Evolutionary conservation across 2,797 vertebrate genomes (phyloP).

Genomic region (Acrossocheilus fasciatus): DNA sequence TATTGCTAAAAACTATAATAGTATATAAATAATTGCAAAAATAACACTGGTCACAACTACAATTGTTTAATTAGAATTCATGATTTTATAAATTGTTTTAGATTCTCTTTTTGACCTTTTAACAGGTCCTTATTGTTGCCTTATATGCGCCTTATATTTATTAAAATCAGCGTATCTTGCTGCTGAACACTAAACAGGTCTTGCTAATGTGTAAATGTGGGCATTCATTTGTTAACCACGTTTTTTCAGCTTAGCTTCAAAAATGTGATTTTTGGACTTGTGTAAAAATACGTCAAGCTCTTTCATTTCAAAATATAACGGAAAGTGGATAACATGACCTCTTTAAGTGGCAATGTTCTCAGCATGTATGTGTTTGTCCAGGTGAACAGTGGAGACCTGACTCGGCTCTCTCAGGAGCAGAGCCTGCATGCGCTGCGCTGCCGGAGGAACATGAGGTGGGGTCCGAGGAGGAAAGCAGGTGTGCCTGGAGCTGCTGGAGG

Average conservation of each 20-base stretch:
- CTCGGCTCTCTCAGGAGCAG: constrained; percentile 82
- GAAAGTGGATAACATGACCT: neutral
- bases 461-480: constrained; percentile 77
- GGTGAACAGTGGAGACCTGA: constrained; percentile 86
- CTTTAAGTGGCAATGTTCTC: neutral
- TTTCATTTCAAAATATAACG: neutral
- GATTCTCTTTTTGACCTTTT: neutral
- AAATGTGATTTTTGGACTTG: neutral
- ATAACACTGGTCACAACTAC: neutral
- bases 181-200: neutral
- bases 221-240: neutral
- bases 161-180: neutral
- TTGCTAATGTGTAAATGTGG: neutral
- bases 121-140: neutral
- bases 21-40: neutral
- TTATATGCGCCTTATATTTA: neutral
- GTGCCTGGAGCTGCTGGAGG: constrained; percentile 61
- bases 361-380: constrained; percentile 57
- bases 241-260: neutral
- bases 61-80: neutral
- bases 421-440: constrained; percentile 82
- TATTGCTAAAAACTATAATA: neutral
- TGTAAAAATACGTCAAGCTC: too few relatives aligned
- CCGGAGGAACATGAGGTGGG: constrained; percentile 80
- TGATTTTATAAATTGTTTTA: neutral